These are phyloP conservation scores for Tamias sibiricus DNA, from an alignment of 2,113 vertebrate genomes.

Conservation along the genomic window DNA sequence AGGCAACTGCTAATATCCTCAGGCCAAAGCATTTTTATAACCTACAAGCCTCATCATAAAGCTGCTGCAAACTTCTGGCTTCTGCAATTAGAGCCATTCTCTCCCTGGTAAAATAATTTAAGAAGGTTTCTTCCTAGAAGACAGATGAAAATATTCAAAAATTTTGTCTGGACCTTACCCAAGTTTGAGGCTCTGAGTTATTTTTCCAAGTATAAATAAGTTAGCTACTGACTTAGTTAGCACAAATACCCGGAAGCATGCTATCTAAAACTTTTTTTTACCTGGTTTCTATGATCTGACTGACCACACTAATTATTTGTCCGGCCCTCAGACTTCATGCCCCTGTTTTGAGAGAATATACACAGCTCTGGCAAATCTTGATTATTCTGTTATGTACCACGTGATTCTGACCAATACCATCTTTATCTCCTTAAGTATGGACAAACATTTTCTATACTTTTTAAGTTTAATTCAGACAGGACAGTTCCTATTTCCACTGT, in stretches of 20 bases:
- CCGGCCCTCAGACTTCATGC: not conserved
- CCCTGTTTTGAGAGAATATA: accelerated
- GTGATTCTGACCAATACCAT: not conserved
- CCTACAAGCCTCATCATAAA: not conserved
- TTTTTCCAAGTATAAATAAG: not conserved
- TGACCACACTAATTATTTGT: accelerated
- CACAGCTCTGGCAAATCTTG: not conserved
- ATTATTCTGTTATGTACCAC: not conserved
- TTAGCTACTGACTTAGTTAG: not conserved
- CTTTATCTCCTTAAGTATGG: not conserved
- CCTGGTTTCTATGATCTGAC: not conserved
- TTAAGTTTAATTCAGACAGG: not conserved
- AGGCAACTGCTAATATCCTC: not conserved
- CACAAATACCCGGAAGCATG: not conserved
- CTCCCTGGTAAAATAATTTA: not conserved
- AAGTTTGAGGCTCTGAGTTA: not conserved
- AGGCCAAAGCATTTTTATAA: not conserved
- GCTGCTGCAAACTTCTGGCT: not conserved
- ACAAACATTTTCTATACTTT: not conserved
- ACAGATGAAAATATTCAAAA: not conserved
- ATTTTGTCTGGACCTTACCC: not conserved
- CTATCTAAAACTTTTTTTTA: not conserved
- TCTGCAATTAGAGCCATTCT: not conserved
- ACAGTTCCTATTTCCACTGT: not conserved
- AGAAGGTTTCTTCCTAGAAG: not conserved